Evolutionary conservation across 2,888 invertebrate genomes (phyloP).

Genomic region (Rhagonycha fulva): DNA sequence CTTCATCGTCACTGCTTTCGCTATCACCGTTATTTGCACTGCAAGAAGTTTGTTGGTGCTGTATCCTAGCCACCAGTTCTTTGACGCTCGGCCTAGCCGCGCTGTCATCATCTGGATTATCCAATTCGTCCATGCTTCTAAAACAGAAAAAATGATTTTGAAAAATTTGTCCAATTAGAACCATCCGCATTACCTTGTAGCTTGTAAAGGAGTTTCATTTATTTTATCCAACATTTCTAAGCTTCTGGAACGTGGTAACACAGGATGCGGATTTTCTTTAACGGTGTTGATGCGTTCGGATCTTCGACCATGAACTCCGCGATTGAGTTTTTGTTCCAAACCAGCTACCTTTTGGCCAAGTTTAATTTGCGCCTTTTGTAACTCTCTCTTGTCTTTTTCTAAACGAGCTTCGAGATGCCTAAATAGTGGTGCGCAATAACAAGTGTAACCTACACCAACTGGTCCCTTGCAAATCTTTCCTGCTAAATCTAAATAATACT

Average conservation of each 20-base stretch:
- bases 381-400: conserved; percentile 78
- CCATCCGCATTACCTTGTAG: conserved; percentile 43
- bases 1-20: conserved; percentile 54
- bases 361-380: conserved; percentile 79
- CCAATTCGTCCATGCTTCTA: conserved; percentile 55
- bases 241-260: conserved; percentile 70
- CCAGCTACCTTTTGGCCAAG: conserved; percentile 82
- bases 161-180: not conserved
- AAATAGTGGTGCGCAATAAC: conserved; percentile 91
- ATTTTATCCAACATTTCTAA: conserved; percentile 67
- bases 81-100: conserved; percentile 62
- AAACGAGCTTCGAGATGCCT: conserved; percentile 84
- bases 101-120: conserved; percentile 43
- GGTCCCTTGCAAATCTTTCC: conserved; percentile 96
- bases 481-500: conserved; percentile 92
- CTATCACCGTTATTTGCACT: conserved; percentile 46
- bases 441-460: conserved; percentile 90
- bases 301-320: conserved; percentile 66
- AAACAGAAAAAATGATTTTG: conserved; percentile 16
- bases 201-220: conserved; percentile 43
- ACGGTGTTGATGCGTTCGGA: conserved; percentile 60
- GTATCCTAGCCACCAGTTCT: conserved; percentile 66
- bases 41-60: conserved; percentile 54
- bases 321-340: conserved; percentile 70
- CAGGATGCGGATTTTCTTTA: conserved; percentile 60